Conservation (phyloP, 1,140 invertebrate genomes). For the Mycetomoellerius zeteki region DNA sequence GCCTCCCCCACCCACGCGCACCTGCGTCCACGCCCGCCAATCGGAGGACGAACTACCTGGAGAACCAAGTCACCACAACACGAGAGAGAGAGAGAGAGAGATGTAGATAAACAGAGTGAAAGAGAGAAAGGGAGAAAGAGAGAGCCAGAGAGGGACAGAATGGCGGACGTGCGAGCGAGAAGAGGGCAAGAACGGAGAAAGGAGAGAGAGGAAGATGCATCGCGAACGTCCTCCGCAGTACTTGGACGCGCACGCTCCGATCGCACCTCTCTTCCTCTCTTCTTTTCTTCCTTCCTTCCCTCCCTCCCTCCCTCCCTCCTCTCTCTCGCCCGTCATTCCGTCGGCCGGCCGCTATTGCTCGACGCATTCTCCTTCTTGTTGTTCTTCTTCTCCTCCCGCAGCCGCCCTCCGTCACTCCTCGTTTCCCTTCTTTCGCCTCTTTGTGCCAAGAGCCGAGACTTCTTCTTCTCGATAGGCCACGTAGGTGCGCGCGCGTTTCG, state of each 20-base stretch:
- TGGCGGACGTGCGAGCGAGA: slow-evolving; percentile 55
- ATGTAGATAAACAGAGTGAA: background rate
- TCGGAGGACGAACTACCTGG: slow-evolving; percentile 77
- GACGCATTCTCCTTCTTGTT: slow-evolving; percentile 54
- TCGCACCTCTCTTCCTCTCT: slow-evolving; percentile 64
- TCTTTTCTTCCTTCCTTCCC: slow-evolving; percentile 41
- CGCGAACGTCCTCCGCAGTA: slow-evolving; percentile 60
- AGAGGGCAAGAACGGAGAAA: slow-evolving; percentile 35
- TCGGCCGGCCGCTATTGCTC: slow-evolving; percentile 60
- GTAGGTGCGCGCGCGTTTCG: slow-evolving; percentile 59
- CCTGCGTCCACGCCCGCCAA: slow-evolving; percentile 83
- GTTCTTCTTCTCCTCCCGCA: slow-evolving; percentile 61
- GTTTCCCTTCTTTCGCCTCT: slow-evolving; percentile 58
- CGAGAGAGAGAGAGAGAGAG: slow-evolving; percentile 14
- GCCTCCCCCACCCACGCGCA: slow-evolving; percentile 84
- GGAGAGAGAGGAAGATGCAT: slow-evolving; percentile 55
- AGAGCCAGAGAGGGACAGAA: slow-evolving; percentile 46
- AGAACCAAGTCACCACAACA: slow-evolving; percentile 58
- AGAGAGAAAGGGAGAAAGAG: slow-evolving; percentile 6
- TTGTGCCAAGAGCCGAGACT: slow-evolving; percentile 56
- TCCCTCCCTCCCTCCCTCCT: slow-evolving; percentile 15
- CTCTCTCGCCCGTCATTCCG: slow-evolving; percentile 21
- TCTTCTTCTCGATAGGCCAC: slow-evolving; percentile 67
- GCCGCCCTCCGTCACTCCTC: slow-evolving; percentile 65
- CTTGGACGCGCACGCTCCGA: slow-evolving; percentile 72